Base-by-base conservation (phyloP, 1,140 invertebrate species). In the Zaprionus ornatus region DNA sequence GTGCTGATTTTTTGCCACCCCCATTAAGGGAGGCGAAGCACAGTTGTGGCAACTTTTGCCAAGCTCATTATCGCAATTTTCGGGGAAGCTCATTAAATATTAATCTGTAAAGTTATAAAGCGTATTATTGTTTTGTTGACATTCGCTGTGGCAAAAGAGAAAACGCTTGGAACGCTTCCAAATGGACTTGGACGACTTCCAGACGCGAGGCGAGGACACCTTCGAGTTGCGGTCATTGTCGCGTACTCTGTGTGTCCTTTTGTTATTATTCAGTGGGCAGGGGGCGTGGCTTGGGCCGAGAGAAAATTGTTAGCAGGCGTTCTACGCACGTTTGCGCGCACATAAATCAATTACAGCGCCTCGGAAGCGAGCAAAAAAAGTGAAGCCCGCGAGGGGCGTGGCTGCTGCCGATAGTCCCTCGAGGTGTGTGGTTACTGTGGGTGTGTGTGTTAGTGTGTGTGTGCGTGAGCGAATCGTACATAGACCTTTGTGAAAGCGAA, bases 291-390 rank as follows among this genome's bases (percentile, higher is more conserved):
- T 57, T 17, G n/a, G 27, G 50, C 19, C 55, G 13, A 9, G 61
- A 45, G 73, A 67, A 74, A 83, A 88, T 72, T 83, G 80, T 84
- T 77, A 84, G 83, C 83, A 87, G 85, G 72, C 77, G 85, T 68
- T 87, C 77, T 75, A 87, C 83, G 83, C 82, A 86, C 82, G 82
- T 82, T 83, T 72, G 80, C 74, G 77, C 74, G 77, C 77, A 80
- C 83, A 87, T 87, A 87, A 87, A 87, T 87, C 83, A 87, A 87
- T 87, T 87, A 87, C 83, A 87, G 85, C 59, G 84, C 83, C 83
- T 78, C 80, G 54, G 67, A 65, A 32, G 17, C 5, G 12, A 23
- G n/a, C 23, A n/a, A 54, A 40, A 42, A 42, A 27, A 65, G 15
- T 32, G 54, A 79, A 70, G 64, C 57, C 62, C 40, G 81, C 63